Base-by-base conservation (phyloP, 1,140 invertebrate genomes). In the Drosophila ogumai region DNA sequence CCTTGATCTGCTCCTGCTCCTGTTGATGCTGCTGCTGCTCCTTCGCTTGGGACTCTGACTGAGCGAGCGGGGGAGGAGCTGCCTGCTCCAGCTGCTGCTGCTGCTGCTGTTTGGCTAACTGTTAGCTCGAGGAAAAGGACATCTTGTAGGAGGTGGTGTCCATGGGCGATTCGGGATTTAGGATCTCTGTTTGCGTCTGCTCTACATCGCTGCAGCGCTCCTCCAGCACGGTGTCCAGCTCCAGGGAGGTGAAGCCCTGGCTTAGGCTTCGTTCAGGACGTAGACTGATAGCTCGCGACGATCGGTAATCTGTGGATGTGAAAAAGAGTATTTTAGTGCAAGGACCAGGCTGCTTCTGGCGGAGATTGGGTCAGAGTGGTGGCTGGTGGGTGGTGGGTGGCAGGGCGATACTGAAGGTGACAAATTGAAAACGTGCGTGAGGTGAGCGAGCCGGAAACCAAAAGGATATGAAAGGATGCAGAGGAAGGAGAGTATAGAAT, bases 161-260 rank as follows among this genome's bases (percentile, higher is more conserved):
- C 84, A 91, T 76, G 43, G 91, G 90, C 19, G 91, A 92, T 57
- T 92, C 91, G 32, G 91, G 66, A 68, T 91, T 91, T 1, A 92
- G 64, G 25, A 91, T 86, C 79, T 91, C 86, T 34, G 93, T 93
- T 75, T 93, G 93, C 15, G 95, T 95, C 90, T 95, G 95, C 90
- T 97, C 96, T 9, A 95, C 95, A 90, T 97, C 96, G 31, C 94
- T 94, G 36, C 94, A 94, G 67, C 95, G 94, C 86, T 97, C 96
- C 91, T 97, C 96, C 15, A 97, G 93, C 12, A 97, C 96, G 0
- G 96, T 97, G 87, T 96, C 96, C 79, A 97, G 93, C 90, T 97
- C 96, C 36, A 96, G 90, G 1, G 95, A 95, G 12, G 96, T 95
- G 68, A 96, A 96, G 17, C 94, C 94, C 75, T 94, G 94, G 67